Evolutionary conservation across 2,888 invertebrate species (phyloP), one percentile per base, ranked within the genome.

Genomic region (Drosophila antonietae): DNA sequence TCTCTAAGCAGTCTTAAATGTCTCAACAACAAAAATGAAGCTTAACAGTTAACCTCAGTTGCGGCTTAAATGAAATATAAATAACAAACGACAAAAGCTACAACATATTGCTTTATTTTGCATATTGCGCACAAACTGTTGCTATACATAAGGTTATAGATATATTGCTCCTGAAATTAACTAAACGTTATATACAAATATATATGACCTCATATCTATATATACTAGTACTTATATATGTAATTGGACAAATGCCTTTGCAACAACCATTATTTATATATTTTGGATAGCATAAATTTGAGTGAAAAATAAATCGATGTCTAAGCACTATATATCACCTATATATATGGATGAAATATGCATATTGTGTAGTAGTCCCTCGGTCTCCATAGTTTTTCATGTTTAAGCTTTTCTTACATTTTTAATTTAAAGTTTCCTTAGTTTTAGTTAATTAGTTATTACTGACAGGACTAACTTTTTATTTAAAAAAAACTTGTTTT

Each of bases 71-170:
- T 51, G 46, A 33, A 55, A 65, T 52, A 37, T 10, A 56, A 23
- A 23, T 37, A 58, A n/a, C 4, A 47, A 66, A 66, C 51, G 43
- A 53, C 53, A 68, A 71, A 69, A 70, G 61, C 20, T 14, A 73
- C 10, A 3, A 53, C 2, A 81, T 71, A 72, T 72, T 68, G 69
- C 37, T 65, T 85, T 85, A 68, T 67, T 76, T 89, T 86, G 75
- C 77, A 74, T 68, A 70, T 83, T 72, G 70, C 87, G 90, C 90
- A 88, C 90, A 87, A 87, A 79, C 75, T 80, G 84, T 88, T 88
- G 87, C 81, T 87, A 81, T 90, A 88, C 65, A 79, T 43, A 60
- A 62, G 39, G 35, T 39, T 59, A 67, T 47, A 56, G 28, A 33
- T 55, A 43, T 55, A 67, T 63, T 62, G 75, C 69, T 69, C 69